A percentile compares a stretch with the other conserved stretches of the same genome.
phyloP scores from a whole-genome alignment of 2,113 vertebrate genomes.

The Gymnarchus niloticus region DNA sequence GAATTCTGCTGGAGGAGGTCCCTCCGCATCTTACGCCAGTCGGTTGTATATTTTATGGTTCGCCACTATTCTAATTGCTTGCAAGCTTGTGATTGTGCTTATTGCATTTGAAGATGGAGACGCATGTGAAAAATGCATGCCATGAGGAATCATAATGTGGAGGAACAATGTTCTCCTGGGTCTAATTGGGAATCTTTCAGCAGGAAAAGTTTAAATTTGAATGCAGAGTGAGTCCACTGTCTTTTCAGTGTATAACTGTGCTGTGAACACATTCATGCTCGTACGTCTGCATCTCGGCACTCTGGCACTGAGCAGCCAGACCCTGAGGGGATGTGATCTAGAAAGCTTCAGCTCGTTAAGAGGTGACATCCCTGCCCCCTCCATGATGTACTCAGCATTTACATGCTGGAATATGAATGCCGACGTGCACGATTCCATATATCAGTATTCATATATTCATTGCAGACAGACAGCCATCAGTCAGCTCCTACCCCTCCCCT shows the following conservation, averaged over 20 bases:
- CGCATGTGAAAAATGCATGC: no score
- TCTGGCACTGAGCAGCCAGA: background rate
- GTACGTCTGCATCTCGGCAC: background rate
- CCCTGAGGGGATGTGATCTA: background rate
- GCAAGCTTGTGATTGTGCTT: slow-evolving; percentile 17
- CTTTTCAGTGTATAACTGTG: background rate
- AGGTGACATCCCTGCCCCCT: no score
- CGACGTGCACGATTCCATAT: background rate
- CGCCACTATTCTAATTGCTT: slow-evolving; percentile 22
- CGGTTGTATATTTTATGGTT: slow-evolving; percentile 25
- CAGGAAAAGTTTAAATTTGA: slow-evolving; percentile 2
- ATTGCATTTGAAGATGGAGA: background rate
- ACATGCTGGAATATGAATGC: background rate
- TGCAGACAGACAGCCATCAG: slow-evolving; percentile 42
- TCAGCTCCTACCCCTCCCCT: slow-evolving; percentile 57
- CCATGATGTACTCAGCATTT: background rate
- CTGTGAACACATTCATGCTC: no score
- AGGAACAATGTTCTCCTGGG: background rate
- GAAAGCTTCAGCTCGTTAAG: no score
- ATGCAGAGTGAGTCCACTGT: background rate
- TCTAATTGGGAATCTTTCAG: background rate
- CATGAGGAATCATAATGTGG: background rate
- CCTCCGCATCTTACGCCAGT: background rate
- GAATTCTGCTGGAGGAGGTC: slow-evolving; percentile 13
- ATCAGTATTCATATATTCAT: background rate